Evolutionary conservation across 2,113 vertebrate species (phyloP).

Genomic region (Tursiops truncatus): DNA sequence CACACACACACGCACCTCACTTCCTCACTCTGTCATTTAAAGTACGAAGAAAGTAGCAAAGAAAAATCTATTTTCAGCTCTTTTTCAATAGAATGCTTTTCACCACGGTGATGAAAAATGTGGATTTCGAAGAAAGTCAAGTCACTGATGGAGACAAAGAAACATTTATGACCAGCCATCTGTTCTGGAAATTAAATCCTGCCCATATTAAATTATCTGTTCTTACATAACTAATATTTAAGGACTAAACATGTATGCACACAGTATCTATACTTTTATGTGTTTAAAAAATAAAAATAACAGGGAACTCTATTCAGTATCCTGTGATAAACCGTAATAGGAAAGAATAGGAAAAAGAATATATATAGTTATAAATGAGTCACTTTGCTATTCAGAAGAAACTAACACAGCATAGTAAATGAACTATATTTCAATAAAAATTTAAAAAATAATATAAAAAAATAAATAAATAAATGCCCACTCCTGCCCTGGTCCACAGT

Average conservation of each 20-base stretch:
- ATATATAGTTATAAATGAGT: background rate
- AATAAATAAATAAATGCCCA: background rate
- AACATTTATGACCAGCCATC: conserved; percentile 80
- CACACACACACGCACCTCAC: background rate
- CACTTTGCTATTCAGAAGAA: background rate
- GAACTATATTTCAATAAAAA: background rate
- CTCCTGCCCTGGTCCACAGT: conserved; percentile 32
- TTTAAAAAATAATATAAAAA: background rate
- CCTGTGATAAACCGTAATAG: background rate
- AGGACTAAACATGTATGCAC: conserved; percentile 49
- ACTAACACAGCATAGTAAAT: background rate
- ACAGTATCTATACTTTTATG: background rate
- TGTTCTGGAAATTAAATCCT: conserved; percentile 78
- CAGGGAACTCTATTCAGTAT: background rate
- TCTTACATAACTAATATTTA: conserved; percentile 55
- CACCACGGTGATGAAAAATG: conserved; percentile 70
- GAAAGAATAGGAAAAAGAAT: background rate
- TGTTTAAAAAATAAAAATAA: background rate
- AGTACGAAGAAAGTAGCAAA: conserved; percentile 82
- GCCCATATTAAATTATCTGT: conserved; percentile 61
- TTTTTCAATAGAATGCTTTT: conserved; percentile 84
- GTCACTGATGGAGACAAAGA: conserved; percentile 83
- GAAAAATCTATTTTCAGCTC: conserved; percentile 83
- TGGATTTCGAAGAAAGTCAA: conserved; percentile 80
- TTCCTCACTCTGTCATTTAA: conserved; percentile 82